These are phyloP conservation scores for Gymnodraco acuticeps DNA, from an alignment of 2,797 vertebrate species.

Conservation along the genomic window DNA sequence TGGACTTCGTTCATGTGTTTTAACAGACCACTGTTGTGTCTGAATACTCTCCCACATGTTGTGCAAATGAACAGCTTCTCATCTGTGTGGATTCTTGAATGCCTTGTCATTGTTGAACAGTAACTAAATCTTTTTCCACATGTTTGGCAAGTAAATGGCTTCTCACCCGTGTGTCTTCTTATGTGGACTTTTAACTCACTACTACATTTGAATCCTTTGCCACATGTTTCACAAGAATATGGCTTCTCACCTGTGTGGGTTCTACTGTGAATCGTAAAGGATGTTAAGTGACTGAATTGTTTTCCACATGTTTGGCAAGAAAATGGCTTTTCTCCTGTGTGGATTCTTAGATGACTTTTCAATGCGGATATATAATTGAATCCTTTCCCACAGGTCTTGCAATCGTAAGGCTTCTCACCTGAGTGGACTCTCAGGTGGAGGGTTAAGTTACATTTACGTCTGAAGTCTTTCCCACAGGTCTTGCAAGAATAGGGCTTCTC, in stretches of 20 bases:
- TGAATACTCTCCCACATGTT: too few relatives aligned
- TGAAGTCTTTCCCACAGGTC: not conserved
- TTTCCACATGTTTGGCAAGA: too few relatives aligned
- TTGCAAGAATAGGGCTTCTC: conserved; percentile 3
- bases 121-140: too few relatives aligned
- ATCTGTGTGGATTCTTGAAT: too few relatives aligned
- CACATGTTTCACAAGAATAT: not conserved
- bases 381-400: not conserved
- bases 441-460: not conserved
- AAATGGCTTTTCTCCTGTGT: not conserved
- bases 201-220: not conserved
- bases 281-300: too few relatives aligned
- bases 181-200: not conserved
- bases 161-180: not conserved
- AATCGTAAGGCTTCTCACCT: not conserved
- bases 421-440: not conserved
- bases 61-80: too few relatives aligned
- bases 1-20: not conserved
- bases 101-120: too few relatives aligned
- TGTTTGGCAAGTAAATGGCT: not conserved
- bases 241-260: too few relatives aligned
- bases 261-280: too few relatives aligned
- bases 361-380: not conserved
- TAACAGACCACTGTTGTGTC: not conserved
- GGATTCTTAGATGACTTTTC: not conserved